phyloP scores from a whole-genome alignment of 2,113 vertebrate genomes.

The Telmatochromis sp. region DNA sequence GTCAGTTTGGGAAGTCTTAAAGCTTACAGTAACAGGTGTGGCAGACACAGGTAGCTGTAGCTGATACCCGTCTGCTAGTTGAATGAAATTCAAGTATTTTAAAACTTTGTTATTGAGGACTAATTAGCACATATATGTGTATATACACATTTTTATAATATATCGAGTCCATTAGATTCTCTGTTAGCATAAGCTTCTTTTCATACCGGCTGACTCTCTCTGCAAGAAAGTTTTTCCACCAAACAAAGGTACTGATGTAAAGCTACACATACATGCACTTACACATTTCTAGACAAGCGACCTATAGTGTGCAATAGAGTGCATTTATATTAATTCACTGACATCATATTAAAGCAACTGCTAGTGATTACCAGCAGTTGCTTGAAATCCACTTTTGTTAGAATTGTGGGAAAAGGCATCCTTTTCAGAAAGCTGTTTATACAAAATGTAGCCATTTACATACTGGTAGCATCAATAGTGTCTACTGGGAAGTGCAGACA shows the following conservation, averaged over 20 bases:
- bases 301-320: neutral
- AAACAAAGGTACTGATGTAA: neutral
- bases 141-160: neutral
- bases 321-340: neutral
- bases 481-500: neutral
- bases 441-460: conserved; percentile 8
- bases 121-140: neutral
- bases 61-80: neutral
- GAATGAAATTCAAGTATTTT: neutral
- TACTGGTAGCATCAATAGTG: conserved; percentile 5
- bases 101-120: neutral
- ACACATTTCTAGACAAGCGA: neutral
- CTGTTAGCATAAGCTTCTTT: accelerated
- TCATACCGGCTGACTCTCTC: neutral
- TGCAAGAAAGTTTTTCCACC: neutral
- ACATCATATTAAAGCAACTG: neutral
- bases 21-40: neutral
- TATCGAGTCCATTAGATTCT: neutral
- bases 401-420: neutral
- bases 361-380: neutral
- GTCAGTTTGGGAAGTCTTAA: neutral
- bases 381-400: neutral
- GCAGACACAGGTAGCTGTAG: neutral
- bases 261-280: neutral
- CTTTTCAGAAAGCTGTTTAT: neutral